These are phyloP conservation scores for Melieria picta DNA, from an alignment of 2,888 invertebrate genomes.

Conservation along the genomic window DNA sequence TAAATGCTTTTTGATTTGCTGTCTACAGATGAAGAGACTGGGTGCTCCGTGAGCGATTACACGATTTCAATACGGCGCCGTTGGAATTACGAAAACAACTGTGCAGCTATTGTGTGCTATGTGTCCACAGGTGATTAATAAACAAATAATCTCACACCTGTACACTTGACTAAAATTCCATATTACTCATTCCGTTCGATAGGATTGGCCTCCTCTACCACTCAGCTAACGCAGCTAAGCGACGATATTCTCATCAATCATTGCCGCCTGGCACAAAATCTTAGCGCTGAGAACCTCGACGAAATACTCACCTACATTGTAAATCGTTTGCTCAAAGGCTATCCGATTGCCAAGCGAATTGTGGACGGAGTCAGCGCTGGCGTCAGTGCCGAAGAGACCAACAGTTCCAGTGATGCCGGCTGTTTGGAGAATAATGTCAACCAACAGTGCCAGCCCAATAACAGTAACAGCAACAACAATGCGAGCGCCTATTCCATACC, in stretches of 20 bases:
- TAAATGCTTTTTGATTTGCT: background rate
- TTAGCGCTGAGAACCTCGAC: slow-evolving; percentile 68
- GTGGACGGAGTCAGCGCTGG: slow-evolving; percentile 28
- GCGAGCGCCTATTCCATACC: slow-evolving; percentile 64
- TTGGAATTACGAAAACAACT: slow-evolving; percentile 90
- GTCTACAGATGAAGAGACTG: slow-evolving; percentile 83
- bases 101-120: slow-evolving; percentile 86
- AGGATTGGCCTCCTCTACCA: slow-evolving; percentile 66
- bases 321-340: slow-evolving; percentile 68
- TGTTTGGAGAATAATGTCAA: background rate
- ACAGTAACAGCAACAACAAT: slow-evolving; percentile 19
- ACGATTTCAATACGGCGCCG: slow-evolving; percentile 85
- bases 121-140: slow-evolving; percentile 72
- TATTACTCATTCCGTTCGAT: background rate
- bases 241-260: slow-evolving; percentile 63
- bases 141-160: background rate
- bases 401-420: background rate
- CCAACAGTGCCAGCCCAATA: background rate
- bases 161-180: background rate
- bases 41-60: slow-evolving; percentile 84
- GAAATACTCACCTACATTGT: slow-evolving; percentile 71
- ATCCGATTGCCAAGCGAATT: slow-evolving; percentile 56
- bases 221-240: slow-evolving; percentile 64
- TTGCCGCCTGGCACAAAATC: slow-evolving; percentile 61
- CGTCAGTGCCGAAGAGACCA: slow-evolving; percentile 15